Base-by-base conservation (phyloP, 2,113 vertebrate genomes). In the Artemisiospiza belli region DNA sequence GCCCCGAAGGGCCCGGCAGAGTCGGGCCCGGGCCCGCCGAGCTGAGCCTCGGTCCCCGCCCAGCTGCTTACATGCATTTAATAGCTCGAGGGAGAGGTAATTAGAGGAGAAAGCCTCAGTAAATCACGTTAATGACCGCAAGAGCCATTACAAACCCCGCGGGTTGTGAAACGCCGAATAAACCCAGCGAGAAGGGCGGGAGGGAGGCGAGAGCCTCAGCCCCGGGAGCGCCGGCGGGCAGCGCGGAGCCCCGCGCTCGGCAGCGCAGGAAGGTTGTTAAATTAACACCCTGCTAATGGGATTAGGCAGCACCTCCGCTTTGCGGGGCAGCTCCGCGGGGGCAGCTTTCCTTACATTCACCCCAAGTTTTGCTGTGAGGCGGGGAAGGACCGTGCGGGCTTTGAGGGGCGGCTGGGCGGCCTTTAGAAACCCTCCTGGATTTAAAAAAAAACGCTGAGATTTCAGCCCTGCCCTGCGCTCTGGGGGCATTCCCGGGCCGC, bases 41-140 rank as follows among this genome's bases (percentile, higher is more conserved):
- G 78, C 62, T 9, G 59, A 8, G 3, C 41, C 46, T 84, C 55
- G 5, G 39, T 83, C 87, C 80, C 73, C 43, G 76, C 51, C 39
- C 89, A 78, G 74, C 58, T 54, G 70, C 95, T 95, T 87, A 69
- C 75, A 37, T 1, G 88, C 43, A 12, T 94, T 93, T 95, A 90
- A 96, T 83, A 95, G 88, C 92, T 88, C 17, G 59, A 90, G 85
- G 88, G 88, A 35, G 54, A 96, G 59, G 82, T 88, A 96, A 96
- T 96, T 96, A 95, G 88, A 93, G 63, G 37, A 94, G 80, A 93
- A 95, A 96, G 85, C 67, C 88, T 90, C 95, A 57, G 82, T 93
- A 96, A 96, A 96, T 96, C 95, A 96, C 85, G 59, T 94, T 95
- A 95, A 95, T 94, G 95, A 96, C 94, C 90, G 55, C 92, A 96